Evolutionary conservation across 2,888 invertebrate species (phyloP).

Genomic region (Helicoverpa assulta): DNA sequence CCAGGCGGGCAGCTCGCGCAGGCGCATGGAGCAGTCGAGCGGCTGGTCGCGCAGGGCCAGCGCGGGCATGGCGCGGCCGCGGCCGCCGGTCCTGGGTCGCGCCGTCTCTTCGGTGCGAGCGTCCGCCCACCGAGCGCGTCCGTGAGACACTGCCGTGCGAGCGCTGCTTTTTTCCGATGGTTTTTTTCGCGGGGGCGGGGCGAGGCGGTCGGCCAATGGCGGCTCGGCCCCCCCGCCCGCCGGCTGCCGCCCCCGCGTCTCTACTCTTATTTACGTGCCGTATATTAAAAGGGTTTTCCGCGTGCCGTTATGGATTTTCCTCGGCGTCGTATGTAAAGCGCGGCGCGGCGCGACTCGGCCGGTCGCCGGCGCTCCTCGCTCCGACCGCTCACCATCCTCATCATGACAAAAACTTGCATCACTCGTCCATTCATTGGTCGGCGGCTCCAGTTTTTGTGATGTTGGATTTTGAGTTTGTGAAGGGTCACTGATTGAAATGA

Average conservation of each 20-base stretch:
- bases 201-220: constrained; percentile 80
- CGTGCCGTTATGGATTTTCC: constrained; percentile 90
- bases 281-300: constrained; percentile 91
- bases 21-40: constrained; percentile 93
- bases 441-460: constrained; percentile 59
- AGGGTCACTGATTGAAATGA: constrained; percentile 60
- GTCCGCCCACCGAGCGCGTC: constrained; percentile 86
- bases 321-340: constrained; percentile 67
- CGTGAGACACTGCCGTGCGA: constrained; percentile 86
- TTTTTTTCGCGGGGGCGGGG: constrained; percentile 86
- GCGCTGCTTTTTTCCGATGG: constrained; percentile 80
- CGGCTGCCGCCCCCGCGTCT: constrained; percentile 70
- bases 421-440: constrained; percentile 62
- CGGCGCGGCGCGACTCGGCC: constrained; percentile 32
- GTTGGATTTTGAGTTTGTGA: constrained; percentile 46
- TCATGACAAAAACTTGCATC: constrained; percentile 55
- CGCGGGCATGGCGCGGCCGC: constrained; percentile 91
- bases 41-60: constrained; percentile 92
- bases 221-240: constrained; percentile 70
- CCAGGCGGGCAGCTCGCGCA: constrained; percentile 86
- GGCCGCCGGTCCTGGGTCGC: constrained; percentile 89
- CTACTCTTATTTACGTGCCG: constrained; percentile 88
- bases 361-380: constrained; percentile 24
- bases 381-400: constrained; percentile 41
- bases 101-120: constrained; percentile 82